These are phyloP conservation scores for Carabus problematicus DNA, from an alignment of 2,888 invertebrate genomes.

Conservation along the genomic window DNA sequence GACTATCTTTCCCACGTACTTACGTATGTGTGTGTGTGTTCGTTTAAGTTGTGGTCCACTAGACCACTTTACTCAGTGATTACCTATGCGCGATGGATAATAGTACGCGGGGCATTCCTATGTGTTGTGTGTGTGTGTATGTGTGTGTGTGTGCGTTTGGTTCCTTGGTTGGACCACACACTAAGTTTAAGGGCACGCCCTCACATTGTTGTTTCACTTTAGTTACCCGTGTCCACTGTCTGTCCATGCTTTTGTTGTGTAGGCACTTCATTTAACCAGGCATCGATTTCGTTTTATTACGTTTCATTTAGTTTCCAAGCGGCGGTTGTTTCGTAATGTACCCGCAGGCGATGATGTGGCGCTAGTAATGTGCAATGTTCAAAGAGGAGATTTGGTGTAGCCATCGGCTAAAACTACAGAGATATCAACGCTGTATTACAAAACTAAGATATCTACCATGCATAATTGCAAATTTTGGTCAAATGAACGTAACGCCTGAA, in stretches of 20 bases:
- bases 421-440: too few species aligned
- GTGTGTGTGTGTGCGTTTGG: too few species aligned
- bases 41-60: not conserved
- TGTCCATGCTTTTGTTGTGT: too few species aligned
- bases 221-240: slow-evolving; percentile 17
- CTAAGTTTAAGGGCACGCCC: slow-evolving; percentile 38
- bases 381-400: too few species aligned
- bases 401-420: too few species aligned
- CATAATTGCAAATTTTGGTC: too few species aligned
- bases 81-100: slow-evolving; percentile 19
- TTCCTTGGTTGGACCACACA: slow-evolving; percentile 44
- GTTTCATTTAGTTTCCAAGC: not conserved
- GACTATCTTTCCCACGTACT: too few species aligned
- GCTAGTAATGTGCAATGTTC: too few species aligned
- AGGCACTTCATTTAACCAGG: not conserved
- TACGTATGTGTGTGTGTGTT: too few species aligned
- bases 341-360: not conserved
- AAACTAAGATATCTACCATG: too few species aligned
- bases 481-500: too few species aligned
- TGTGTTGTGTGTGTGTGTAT: too few species aligned
- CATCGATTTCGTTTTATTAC: slow-evolving; percentile 3
- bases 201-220: slow-evolving; percentile 37
- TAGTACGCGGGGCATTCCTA: not conserved
- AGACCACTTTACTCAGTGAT: slow-evolving; percentile 13
- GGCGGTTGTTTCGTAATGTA: not conserved